Evolutionary conservation across 2,797 vertebrate genomes (phyloP).

Genomic region (Carduelis carduelis): DNA sequence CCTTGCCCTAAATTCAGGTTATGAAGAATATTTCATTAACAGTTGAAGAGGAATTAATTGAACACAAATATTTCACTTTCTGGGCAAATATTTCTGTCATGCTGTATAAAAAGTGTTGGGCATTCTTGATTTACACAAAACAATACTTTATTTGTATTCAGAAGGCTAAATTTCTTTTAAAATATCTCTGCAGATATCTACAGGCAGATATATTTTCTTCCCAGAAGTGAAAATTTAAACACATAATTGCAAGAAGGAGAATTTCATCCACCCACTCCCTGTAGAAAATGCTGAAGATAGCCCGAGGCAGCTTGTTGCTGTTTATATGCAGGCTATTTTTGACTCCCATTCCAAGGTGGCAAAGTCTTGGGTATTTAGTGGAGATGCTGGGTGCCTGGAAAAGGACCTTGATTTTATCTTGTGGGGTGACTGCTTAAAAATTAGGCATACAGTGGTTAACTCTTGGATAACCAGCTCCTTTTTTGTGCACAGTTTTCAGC

Average conservation of each 20-base stretch:
- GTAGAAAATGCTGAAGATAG: slow-evolving; percentile 30
- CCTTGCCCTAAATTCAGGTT: not conserved
- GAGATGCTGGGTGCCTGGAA: not conserved
- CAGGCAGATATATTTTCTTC: not conserved
- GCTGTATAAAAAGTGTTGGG: not conserved
- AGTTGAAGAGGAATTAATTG: not conserved
- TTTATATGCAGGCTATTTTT: slow-evolving; percentile 46
- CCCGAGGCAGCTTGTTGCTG: not conserved
- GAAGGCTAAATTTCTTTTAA: not conserved
- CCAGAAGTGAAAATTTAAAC: not conserved
- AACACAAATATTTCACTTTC: not conserved
- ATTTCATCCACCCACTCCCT: not conserved
- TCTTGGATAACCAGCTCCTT: not conserved
- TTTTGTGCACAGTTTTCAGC: not conserved
- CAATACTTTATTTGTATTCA: not conserved
- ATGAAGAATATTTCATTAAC: not conserved
- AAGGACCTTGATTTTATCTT: not conserved
- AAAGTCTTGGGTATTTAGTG: not conserved
- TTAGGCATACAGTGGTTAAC: not conserved
- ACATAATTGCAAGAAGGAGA: not conserved
- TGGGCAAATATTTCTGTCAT: not conserved
- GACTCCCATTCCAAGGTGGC: not conserved
- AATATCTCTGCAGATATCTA: not conserved
- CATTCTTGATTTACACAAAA: not conserved
- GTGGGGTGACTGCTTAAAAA: not conserved